Base-by-base conservation (phyloP, 2,888 invertebrate genomes). In the Andrena flavipes region DNA sequence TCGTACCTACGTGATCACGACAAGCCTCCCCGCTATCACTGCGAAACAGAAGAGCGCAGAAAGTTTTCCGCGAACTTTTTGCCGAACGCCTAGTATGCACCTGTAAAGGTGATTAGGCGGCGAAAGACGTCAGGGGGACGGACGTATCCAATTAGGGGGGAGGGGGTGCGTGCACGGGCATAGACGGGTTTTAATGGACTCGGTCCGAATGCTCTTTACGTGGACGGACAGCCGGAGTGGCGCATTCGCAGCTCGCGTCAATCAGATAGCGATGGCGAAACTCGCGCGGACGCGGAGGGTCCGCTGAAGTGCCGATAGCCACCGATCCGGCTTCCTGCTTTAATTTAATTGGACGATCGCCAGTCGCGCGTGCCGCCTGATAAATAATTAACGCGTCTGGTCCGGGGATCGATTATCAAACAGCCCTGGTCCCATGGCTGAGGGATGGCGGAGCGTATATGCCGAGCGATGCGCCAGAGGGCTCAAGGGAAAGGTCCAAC, bases 341-440 rank as follows among this genome's bases (percentile, higher is more conserved):
- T 89, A 90, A 90, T 87, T 90, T 90, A 88, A 90, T 90, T 90
- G 90, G 90, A 87, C 86, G 88, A 90, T 87, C 88, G 89, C 87
- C 88, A 89, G 88, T 88, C 87, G 88, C 90, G 90, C 90, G 90
- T 89, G 90, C 89, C 88, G 80, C 88, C 86, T 85, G 88, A 90
- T 89, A 89, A 89, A 89, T 89, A 90, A 90, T 90, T 89, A 90
- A 89, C 89, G 90, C 83, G 86, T 88, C 85, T 88, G 85, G 87
- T 67, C 82, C 80, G 83, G 42, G 42, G 83, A 88, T 89, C 88
- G 88, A 89, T 89, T 88, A 88, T 87, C 88, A 80, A 82, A 83
- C 80, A 80, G 84, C 75, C 82, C 69, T 56, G 67, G 20, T 63
- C 72, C 64, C 59, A 33, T 42, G 49, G 65, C 67, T 65, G 62